Evolutionary conservation across 2,888 invertebrate genomes (phyloP), one percentile per base, ranked within the genome.

Genomic region (Pocota personata): DNA sequence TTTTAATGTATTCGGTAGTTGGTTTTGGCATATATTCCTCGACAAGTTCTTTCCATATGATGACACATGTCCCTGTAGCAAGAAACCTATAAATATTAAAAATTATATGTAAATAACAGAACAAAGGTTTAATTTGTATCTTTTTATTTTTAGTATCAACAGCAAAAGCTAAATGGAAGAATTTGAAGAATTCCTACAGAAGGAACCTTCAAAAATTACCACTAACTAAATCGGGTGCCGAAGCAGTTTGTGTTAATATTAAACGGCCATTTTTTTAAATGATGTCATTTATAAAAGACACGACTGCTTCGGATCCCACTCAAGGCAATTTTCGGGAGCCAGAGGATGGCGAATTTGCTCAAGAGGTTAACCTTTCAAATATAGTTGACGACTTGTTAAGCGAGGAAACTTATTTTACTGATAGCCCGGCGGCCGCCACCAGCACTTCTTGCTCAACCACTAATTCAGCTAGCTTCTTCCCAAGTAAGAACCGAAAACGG

Each of bases 31-130:
- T n/a, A n/a, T n/a, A n/a, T n/a, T n/a, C n/a, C n/a, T n/a, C n/a
- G n/a, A n/a, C n/a, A n/a, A 62, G 62, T 78, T 71, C 62, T 78
- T 78, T 62, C 77, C 69, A 77, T 77, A 69, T 69, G 67, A 77
- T 66, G 57, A 58, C 50, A n/a, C 12, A 66, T 40, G 43, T 43
- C 24, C 76, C 32, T 76, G 76, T 67, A 32, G 66, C 76, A 55
- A 67, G 19, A 76, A 66, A 67, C 67, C 67, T 67, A 30, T 21
- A 77, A 67, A 77, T 58, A 77, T 62, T 60, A 50, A 64, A 75
- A 75, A 43, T 43, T 2, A 14, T 14, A 14, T 35, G n/a, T n/a
- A n/a, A n/a, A n/a, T n/a, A n/a, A n/a, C n/a, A n/a, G n/a, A n/a
- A n/a, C n/a, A n/a, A n/a, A n/a, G n/a, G n/a, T n/a, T n/a, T n/a